These are phyloP conservation scores for Amyelois transitella DNA, from an alignment of 1,140 invertebrate genomes.

Conservation along the genomic window DNA sequence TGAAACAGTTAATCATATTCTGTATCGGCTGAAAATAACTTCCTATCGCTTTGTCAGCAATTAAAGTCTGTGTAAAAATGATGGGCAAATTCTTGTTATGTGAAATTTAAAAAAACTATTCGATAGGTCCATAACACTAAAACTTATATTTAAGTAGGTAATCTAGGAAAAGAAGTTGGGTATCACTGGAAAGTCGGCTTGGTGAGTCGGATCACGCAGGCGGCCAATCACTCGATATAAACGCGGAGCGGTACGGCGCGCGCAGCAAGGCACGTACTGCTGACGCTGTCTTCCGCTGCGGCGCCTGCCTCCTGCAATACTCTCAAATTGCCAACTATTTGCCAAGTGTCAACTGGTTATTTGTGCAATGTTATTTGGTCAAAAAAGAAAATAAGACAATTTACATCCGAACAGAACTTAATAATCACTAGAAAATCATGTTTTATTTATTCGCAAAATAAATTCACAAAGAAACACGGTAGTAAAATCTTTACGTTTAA, in stretches of 20 bases:
- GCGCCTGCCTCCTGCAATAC: conserved; percentile 23
- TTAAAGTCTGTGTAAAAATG: background rate
- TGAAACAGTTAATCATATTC: conserved; percentile 15
- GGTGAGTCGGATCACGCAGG: conserved; percentile 64
- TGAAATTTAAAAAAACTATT: conserved; percentile 28
- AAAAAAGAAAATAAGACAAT: background rate
- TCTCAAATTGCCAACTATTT: conserved; percentile 2
- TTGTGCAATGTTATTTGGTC: background rate
- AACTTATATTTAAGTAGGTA: conserved; percentile 46
- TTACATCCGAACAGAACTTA: background rate
- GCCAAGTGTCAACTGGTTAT: background rate
- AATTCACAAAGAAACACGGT: too few relatives aligned
- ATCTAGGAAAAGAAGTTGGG: conserved; percentile 39
- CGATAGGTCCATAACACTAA: conserved; percentile 40
- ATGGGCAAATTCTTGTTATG: background rate
- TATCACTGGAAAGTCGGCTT: conserved; percentile 50
- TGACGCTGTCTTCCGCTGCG: conserved; percentile 45
- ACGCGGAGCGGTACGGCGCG: conserved; percentile 51
- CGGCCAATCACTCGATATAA: conserved; percentile 67
- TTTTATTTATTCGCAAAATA: too few relatives aligned
- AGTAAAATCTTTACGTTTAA: too few relatives aligned
- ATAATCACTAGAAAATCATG: too few relatives aligned
- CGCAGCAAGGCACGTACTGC: conserved; percentile 56
- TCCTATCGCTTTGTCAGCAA: background rate
- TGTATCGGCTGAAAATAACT: conserved; percentile 14